Base-by-base conservation (phyloP, 2,888 invertebrate species). In the Athalia rosae region DNA sequence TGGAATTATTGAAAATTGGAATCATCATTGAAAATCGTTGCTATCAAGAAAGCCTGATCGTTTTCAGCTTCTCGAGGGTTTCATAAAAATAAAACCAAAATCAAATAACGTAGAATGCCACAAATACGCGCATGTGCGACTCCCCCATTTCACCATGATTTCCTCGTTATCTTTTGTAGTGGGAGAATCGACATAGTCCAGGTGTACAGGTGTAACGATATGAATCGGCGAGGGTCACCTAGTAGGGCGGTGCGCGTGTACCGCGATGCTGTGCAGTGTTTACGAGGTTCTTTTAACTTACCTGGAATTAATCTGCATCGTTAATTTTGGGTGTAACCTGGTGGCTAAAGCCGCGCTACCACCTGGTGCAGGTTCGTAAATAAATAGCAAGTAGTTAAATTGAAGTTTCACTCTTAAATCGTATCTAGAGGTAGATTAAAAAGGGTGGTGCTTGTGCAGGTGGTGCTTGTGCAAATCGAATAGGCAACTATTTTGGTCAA, bases 231-330 rank as follows among this genome's bases (percentile, higher is more conserved):
- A 78, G 71, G 79, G 79, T 81, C 80, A 81, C 78, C 84, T 82
- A 87, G 88, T 87, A 84, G 84, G 85, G 85, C 85, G 83, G 84
- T 82, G 87, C 85, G 86, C 86, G 88, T 82, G 85, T 83, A 83
- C 84, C 87, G 89, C 87, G 86, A 89, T 89, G 89, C 85, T 87
- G 84, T 86, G 85, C 84, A 83, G 85, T 85, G 84, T 85, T 78
- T 80, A 82, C 82, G 83, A 83, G 79, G 84, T 79, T 80, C 79
- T 85, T 76, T 84, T 84, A 81, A 80, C 83, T 81, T 84, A 82
- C 66, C 80, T 85, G 77, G 80, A 82, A 78, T 78, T 43, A 63
- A 76, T 58, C 78, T 82, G 58, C 83, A 80, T 66, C 79, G 81
- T 66, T 64, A 77, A 69, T 81, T 69, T 81, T 45, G 67, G 58